These are phyloP conservation scores for Charina bottae DNA, from an alignment of 2,113 vertebrate species.

Conservation along the genomic window DNA sequence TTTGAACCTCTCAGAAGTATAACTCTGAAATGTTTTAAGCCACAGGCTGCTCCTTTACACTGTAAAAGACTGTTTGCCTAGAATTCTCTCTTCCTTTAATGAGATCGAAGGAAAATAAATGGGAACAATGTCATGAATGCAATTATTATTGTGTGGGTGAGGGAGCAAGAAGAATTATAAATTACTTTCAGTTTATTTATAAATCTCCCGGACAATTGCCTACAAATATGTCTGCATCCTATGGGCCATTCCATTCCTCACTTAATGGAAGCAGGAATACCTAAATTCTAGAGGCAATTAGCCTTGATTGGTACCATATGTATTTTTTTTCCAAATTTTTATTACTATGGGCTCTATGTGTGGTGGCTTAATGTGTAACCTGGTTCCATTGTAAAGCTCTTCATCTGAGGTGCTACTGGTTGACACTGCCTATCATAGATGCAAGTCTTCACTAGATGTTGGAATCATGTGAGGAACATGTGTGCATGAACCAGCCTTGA, in stretches of 20 bases:
- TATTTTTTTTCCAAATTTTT: neutral
- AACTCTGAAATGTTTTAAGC: conserved; percentile 69
- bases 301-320: neutral
- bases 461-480: neutral
- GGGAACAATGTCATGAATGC: conserved; percentile 31
- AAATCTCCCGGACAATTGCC: conserved; percentile 47
- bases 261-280: neutral
- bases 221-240: conserved; percentile 35
- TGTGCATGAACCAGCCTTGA: neutral
- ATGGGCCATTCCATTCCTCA: neutral
- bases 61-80: conserved; percentile 42
- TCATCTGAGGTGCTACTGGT: neutral
- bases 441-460: neutral
- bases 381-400: neutral
- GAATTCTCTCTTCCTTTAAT: conserved; percentile 46
- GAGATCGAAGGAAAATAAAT: conserved; percentile 58
- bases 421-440: neutral
- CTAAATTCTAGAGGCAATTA: neutral
- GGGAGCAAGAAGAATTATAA: conserved; percentile 50
- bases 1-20: conserved; percentile 64
- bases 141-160: conserved; percentile 65
- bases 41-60: conserved; percentile 30
- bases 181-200: conserved; percentile 47
- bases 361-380: neutral
- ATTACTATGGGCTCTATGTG: neutral